Conservation (phyloP, 2,113 vertebrate genomes). For the Psilopsiagon aymara region DNA sequence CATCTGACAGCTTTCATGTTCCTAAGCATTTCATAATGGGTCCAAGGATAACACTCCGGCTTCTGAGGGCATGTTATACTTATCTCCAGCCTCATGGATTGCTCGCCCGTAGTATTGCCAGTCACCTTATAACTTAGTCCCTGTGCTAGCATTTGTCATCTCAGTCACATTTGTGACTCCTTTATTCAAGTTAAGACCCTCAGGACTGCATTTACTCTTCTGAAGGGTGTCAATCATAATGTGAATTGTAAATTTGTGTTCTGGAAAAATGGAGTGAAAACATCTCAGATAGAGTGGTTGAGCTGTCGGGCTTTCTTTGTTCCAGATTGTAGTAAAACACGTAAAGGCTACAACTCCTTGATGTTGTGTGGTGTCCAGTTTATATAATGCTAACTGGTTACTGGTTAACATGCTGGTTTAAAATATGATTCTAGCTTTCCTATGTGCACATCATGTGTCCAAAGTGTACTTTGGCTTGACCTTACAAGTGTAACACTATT, state of each 20-base stretch:
- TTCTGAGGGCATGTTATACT: not conserved
- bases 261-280: not conserved
- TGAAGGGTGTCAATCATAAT: not conserved
- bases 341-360: not conserved
- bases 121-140: not conserved
- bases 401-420: not conserved
- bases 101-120: rapidly evolving
- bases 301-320: not conserved
- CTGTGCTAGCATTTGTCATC: not conserved
- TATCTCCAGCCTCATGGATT: not conserved
- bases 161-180: not conserved
- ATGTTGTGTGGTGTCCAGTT: not conserved
- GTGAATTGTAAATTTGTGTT: not conserved
- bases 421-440: not conserved
- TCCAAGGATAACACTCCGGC: not conserved
- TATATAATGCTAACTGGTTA: not conserved
- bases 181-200: not conserved
- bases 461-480: not conserved
- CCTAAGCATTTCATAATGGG: not conserved
- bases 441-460: not conserved
- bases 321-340: not conserved
- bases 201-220: not conserved
- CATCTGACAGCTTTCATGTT: not conserved
- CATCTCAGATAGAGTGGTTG: not conserved
- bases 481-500: not conserved